A percentile compares a stretch with the other conserved stretches of the same genome.
phyloP scores from a whole-genome alignment of 2,888 invertebrate species.

The Charanyca ferruginea region DNA sequence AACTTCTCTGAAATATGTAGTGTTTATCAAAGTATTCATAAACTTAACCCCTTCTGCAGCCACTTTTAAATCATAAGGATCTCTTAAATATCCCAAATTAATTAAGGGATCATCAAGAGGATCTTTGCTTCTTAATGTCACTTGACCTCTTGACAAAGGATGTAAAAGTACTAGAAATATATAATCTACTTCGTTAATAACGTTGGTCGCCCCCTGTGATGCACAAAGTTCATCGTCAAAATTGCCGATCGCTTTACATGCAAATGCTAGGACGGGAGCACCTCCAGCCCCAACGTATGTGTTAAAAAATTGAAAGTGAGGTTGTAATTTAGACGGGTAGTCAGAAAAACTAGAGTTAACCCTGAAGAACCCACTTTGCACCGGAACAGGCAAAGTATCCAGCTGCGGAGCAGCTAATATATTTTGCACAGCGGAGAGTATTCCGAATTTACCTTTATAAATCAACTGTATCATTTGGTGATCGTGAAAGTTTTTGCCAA shows the following conservation, averaged over 20 bases:
- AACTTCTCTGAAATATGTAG: slow-evolving; percentile 75
- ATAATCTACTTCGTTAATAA: slow-evolving; percentile 74
- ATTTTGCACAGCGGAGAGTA: slow-evolving; percentile 77
- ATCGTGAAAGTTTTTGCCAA: slow-evolving; percentile 83
- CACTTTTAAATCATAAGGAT: slow-evolving; percentile 72
- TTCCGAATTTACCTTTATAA: slow-evolving; percentile 75
- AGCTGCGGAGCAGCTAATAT: slow-evolving; percentile 67
- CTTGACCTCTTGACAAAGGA: slow-evolving; percentile 80
- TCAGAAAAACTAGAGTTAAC: slow-evolving; percentile 63
- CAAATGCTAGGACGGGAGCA: slow-evolving; percentile 68
- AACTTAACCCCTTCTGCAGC: slow-evolving; percentile 77
- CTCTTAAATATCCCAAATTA: slow-evolving; percentile 77
- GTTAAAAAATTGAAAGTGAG: slow-evolving; percentile 82
- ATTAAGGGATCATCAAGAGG: slow-evolving; percentile 80
- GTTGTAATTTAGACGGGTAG: slow-evolving; percentile 61
- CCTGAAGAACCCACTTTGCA: slow-evolving; percentile 77
- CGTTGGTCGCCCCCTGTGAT: slow-evolving; percentile 74
- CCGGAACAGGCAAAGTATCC: slow-evolving; percentile 73
- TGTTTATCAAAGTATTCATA: slow-evolving; percentile 72
- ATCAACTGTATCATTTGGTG: slow-evolving; percentile 74
- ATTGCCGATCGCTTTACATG: slow-evolving; percentile 69
- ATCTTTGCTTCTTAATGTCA: slow-evolving; percentile 76
- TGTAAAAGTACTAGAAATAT: slow-evolving; percentile 74
- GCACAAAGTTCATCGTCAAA: slow-evolving; percentile 71
- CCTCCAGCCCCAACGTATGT: slow-evolving; percentile 77